Evolutionary conservation across 2,113 vertebrate genomes (phyloP), one percentile per base, ranked within the genome.

Genomic region (Myxocyprinus asiaticus): DNA sequence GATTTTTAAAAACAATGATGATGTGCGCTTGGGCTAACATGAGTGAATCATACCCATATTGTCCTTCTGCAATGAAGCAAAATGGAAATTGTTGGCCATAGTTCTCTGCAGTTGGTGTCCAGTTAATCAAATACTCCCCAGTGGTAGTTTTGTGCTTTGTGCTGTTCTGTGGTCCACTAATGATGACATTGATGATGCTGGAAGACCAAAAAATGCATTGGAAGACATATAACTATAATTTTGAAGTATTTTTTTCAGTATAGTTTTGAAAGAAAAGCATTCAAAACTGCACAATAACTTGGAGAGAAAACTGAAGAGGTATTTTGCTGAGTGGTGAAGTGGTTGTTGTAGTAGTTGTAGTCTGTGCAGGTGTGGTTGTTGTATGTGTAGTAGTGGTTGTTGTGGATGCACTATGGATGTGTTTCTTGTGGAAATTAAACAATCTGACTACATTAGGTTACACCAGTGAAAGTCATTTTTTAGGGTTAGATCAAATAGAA

Each of bases 221-320:
- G n/a, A n/a, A n/a, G n/a, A n/a, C n/a, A n/a, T n/a, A n/a, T n/a
- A n/a, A n/a, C n/a, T n/a, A n/a, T n/a, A n/a, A n/a, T n/a, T n/a
- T n/a, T n/a, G n/a, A n/a, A n/a, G n/a, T n/a, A n/a, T n/a, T n/a
- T n/a, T n/a, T n/a, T n/a, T n/a, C n/a, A n/a, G n/a, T n/a, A n/a
- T n/a, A n/a, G n/a, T n/a, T n/a, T n/a, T n/a, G n/a, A n/a, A n/a
- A n/a, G n/a, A n/a, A n/a, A n/a, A 33, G 48, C 45, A 65, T 48
- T 48, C 47, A 48, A 48, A 48, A 48, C 47, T 48, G 47, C 8
- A 48, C n/a, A n/a, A 48, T 75, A 91, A 89, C 89, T 6, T 84
- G 78, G 0, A 91, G 51, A 47, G 88, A 78, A 76, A 92, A 91
- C 0, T 91, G 90, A 65, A 90, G 45, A 2, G 91, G 90, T 2